Evolutionary conservation across 2,797 vertebrate species (phyloP).

Genomic region (Poeciliopsis infans): DNA sequence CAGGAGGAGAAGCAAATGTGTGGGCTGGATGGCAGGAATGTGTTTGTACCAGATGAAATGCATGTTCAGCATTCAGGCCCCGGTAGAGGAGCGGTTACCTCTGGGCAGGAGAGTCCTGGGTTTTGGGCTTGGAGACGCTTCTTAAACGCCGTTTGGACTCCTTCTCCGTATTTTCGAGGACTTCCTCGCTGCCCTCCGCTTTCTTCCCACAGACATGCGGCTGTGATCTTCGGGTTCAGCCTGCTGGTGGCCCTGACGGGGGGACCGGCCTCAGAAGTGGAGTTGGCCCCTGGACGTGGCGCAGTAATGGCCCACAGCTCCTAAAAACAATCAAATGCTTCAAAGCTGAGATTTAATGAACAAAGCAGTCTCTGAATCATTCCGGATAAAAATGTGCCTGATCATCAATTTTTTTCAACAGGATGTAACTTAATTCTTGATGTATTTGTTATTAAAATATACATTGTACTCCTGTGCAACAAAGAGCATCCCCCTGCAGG

Average conservation of each 20-base stretch:
- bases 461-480: background rate
- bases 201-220: slow-evolving; percentile 70
- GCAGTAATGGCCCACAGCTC: slow-evolving; percentile 72
- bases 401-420: background rate
- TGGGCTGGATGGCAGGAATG: slow-evolving; percentile 22
- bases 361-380: background rate
- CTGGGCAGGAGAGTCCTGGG: slow-evolving; percentile 56
- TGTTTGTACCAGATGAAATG: slow-evolving; percentile 23
- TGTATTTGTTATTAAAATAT: background rate
- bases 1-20: slow-evolving; percentile 55
- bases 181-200: slow-evolving; percentile 47
- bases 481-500: background rate
- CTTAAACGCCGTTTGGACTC: slow-evolving; percentile 64
- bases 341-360: slow-evolving; percentile 28
- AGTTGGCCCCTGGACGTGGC: slow-evolving; percentile 64
- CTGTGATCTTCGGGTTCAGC: slow-evolving; percentile 53
- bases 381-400: background rate
- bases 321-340: slow-evolving; percentile 42
- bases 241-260: slow-evolving; percentile 56
- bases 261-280: slow-evolving; percentile 55
- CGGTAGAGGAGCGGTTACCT: slow-evolving; percentile 54
- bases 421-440: background rate
- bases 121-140: slow-evolving; percentile 60
- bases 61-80: background rate
- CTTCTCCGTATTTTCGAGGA: slow-evolving; percentile 72